phyloP scores from a whole-genome alignment of 2,113 vertebrate species.

The Felis chaus region DNA sequence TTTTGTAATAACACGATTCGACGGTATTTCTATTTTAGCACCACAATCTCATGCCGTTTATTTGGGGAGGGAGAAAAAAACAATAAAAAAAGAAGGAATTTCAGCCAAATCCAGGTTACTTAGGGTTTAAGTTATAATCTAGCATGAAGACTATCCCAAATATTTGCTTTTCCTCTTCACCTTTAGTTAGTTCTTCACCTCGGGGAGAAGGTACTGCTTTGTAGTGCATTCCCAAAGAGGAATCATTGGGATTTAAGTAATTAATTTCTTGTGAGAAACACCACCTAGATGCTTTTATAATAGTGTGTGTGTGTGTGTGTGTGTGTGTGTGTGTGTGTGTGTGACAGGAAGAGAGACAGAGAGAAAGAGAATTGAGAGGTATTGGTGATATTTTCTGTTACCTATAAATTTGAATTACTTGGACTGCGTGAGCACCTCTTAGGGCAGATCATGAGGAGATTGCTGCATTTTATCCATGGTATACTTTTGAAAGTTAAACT shows the following conservation, averaged over 20 bases:
- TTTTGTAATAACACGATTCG: constrained; percentile 33
- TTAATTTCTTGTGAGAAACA: not conserved
- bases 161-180: not conserved
- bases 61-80: not conserved
- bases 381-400: not conserved
- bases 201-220: not conserved
- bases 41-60: not conserved
- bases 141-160: not conserved
- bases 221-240: not conserved
- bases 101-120: not conserved
- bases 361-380: not conserved
- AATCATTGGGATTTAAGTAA: not conserved
- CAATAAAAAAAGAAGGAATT: not conserved
- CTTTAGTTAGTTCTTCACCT: not conserved
- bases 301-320: not conserved
- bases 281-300: not conserved
- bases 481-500: not conserved
- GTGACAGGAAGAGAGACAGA: not conserved
- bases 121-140: not conserved
- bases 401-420: not conserved
- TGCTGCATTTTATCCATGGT: not conserved
- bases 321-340: not conserved
- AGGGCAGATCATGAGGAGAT: not conserved
- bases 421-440: not conserved
- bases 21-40: constrained; percentile 27